Conservation (phyloP, 1,140 invertebrate species). For the Ladona fulva region DNA sequence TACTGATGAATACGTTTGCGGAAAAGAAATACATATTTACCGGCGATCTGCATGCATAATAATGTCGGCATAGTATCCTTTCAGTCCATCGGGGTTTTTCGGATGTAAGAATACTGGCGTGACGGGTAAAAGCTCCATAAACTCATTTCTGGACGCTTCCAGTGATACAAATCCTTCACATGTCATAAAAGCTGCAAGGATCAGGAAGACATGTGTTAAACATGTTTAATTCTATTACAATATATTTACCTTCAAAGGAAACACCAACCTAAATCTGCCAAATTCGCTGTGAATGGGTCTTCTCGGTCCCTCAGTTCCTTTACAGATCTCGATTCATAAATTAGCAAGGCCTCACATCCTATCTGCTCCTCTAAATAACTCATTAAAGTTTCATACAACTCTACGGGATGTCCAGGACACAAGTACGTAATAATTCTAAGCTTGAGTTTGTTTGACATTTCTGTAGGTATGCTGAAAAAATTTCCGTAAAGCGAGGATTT, state of each 20-base stretch:
- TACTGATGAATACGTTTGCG: too few relatives aligned
- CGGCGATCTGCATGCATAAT: constrained; percentile 48
- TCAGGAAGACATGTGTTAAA: constrained; percentile 11
- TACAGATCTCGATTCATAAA: constrained; percentile 46
- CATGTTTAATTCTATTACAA: neutral
- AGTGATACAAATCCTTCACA: constrained; percentile 44
- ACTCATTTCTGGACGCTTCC: constrained; percentile 33
- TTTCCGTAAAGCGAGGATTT: neutral
- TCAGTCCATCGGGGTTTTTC: constrained; percentile 37
- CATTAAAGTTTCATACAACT: constrained; percentile 47
- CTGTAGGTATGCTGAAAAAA: constrained; percentile 33
- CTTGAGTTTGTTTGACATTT: constrained; percentile 28
- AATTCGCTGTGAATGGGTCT: constrained; percentile 44
- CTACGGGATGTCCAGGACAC: constrained; percentile 49
- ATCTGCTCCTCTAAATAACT: constrained; percentile 44
- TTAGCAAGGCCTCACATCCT: constrained; percentile 40
- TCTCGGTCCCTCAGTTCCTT: constrained; percentile 39
- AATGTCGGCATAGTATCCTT: constrained; percentile 51
- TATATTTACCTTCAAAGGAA: neutral
- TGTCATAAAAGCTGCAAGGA: constrained; percentile 47
- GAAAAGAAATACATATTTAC: constrained; percentile 29
- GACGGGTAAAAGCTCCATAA: constrained; percentile 43
- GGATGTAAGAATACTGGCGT: constrained; percentile 47
- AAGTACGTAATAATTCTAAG: constrained; percentile 49
- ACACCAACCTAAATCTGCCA: constrained; percentile 46